Evolutionary conservation across 1,140 invertebrate species (phyloP).

Genomic region (Pissodes strobi): DNA sequence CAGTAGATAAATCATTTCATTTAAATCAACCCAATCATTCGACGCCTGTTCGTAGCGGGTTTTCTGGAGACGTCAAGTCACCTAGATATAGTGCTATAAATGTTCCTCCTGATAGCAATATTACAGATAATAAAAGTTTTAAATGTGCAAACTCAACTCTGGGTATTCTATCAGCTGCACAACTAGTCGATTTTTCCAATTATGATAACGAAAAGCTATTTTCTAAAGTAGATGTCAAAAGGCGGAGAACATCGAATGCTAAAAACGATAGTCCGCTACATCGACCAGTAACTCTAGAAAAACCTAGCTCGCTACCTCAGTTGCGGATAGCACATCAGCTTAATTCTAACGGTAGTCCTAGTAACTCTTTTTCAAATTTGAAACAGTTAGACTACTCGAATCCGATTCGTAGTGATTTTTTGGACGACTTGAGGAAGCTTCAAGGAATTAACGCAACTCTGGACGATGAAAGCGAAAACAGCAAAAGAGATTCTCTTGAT

Average conservation of each 20-base stretch:
- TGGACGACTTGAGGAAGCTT: slow-evolving; percentile 13
- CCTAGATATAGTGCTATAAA: background rate
- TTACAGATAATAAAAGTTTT: too few species aligned
- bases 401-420: slow-evolving; percentile 18
- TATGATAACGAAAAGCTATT: too few species aligned
- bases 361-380: slow-evolving; percentile 2
- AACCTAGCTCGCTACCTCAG: slow-evolving; percentile 39
- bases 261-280: background rate
- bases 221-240: background rate
- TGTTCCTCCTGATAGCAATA: too few species aligned
- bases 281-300: background rate
- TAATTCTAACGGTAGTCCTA: background rate
- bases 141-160: too few species aligned
- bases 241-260: background rate
- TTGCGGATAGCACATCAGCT: slow-evolving; percentile 6
- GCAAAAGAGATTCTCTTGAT: slow-evolving; percentile 52
- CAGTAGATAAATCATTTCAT: too few species aligned
- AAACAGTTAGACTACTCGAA: slow-evolving; percentile 1
- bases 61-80: background rate
- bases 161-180: too few species aligned
- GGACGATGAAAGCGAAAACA: slow-evolving; percentile 18
- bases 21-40: background rate
- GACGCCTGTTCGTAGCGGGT: background rate
- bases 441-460: background rate
- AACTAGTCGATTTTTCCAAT: too few species aligned